Evolutionary conservation across 2,888 invertebrate species (phyloP).

Genomic region (Noctua janthe): DNA sequence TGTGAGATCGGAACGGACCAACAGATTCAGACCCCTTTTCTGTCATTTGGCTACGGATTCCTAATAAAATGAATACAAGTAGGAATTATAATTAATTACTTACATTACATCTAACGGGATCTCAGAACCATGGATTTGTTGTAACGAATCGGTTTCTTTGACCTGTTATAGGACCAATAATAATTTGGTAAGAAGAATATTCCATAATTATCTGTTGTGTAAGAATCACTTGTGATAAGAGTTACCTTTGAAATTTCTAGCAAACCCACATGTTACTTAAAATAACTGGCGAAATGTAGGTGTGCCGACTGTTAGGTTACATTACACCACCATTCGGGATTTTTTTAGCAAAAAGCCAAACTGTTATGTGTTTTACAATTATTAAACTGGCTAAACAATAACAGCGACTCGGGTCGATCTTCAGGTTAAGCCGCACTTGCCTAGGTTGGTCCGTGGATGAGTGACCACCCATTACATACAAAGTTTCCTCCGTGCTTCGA

Average conservation of each 20-base stretch:
- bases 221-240: background rate
- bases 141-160: slow-evolving; percentile 78
- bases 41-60: background rate
- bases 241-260: background rate
- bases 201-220: background rate
- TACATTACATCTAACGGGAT: slow-evolving; percentile 72
- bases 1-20: background rate
- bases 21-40: background rate
- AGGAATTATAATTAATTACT: slow-evolving; percentile 57
- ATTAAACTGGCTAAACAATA: background rate
- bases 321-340: too few species aligned
- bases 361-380: background rate
- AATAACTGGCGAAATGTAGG: too few species aligned
- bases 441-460: background rate
- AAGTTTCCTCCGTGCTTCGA: too few species aligned
- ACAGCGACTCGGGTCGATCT: background rate
- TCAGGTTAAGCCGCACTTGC: background rate
- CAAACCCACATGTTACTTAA: background rate
- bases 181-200: background rate
- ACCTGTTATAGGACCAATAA: slow-evolving; percentile 70
- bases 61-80: background rate
- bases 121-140: slow-evolving; percentile 56
- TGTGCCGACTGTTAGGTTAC: too few species aligned
- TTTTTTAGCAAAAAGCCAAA: background rate
- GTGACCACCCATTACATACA: background rate